Evolutionary conservation across 2,797 vertebrate species (phyloP), one percentile per base, ranked within the genome.

Genomic region (Centroberyx gerrardi): DNA sequence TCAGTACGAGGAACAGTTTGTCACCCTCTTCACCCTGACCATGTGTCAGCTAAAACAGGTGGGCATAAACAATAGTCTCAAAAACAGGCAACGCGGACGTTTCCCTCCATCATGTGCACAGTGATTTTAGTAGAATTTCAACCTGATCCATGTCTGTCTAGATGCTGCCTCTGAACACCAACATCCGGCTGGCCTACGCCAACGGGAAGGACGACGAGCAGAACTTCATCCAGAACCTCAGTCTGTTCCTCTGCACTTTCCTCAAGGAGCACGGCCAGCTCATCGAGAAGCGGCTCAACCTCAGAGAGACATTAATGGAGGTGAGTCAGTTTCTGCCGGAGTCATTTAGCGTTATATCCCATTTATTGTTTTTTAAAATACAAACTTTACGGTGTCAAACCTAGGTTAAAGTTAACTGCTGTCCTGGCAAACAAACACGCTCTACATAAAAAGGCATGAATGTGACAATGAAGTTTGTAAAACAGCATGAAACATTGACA

Each of bases 11-110:
- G 98, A 99, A 84, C 98, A 99, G 75, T 99, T 99, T 67, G 97
- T 99, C 87, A 99, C 95, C 0, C 95, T 98, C 59, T 99, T 99
- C 86, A 99, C 97, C 2, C 94, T 99, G 89, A 99, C 98, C 77
- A 99, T 99, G 97, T 96, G 97, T 95, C 98, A 99, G 93, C 96
- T 99, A 61, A 99, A 99, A 92, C 97, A 99, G 97, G 98, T 99
- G 27, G 5, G 67, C 29, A 18, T 28, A 10, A 94, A 44, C 8
- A 14, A 12, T 7, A 7, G 14, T 17, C 36, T 10, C 46, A 4
- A 9, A 17, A 17, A 1, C 22, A 8, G 14, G 10, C 4, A 1
- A 13, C 46, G 31, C 2, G 15, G 40, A n/a, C n/a, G 5, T 5
- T n/a, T 44, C 2, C 3, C 2, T 18, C 3, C 4, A 17, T 33